These are phyloP conservation scores for Epizoanthus illoricatus DNA, from an alignment of 92 coral and sea anemone genomes.

Conservation along the genomic window DNA sequence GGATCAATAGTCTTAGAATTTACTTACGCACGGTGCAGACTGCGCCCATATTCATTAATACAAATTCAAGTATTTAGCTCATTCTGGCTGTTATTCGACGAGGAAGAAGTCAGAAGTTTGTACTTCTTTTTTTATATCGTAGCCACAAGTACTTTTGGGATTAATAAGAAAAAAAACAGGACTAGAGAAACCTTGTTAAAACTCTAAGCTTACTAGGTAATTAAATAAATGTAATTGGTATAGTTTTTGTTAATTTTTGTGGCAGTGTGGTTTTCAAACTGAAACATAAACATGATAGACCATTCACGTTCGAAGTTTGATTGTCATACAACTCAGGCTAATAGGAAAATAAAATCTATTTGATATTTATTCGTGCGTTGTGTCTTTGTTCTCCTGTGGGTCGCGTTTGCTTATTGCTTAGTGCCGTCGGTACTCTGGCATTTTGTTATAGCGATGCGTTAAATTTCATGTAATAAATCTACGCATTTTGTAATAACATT, in stretches of 20 bases:
- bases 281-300: slow-evolving; percentile 17
- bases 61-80: slow-evolving; percentile 40
- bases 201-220: slow-evolving; percentile 24
- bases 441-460: too few species aligned
- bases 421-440: too few species aligned
- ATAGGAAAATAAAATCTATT: slow-evolving; percentile 34
- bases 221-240: slow-evolving; percentile 31
- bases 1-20: slow-evolving; percentile 33
- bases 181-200: slow-evolving; percentile 1
- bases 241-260: slow-evolving; percentile 24
- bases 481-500: too few species aligned
- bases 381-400: not conserved
- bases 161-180: not conserved
- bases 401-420: not conserved
- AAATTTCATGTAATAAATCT: too few species aligned
- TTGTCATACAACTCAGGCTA: slow-evolving; percentile 17
- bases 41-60: slow-evolving; percentile 22
- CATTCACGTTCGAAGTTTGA: slow-evolving; percentile 26
- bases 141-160: slow-evolving; percentile 25
- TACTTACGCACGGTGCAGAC: slow-evolving; percentile 36
- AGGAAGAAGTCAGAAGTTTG: slow-evolving; percentile 4
- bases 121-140: slow-evolving; percentile 38
- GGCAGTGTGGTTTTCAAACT: slow-evolving; percentile 26
- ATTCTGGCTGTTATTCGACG: not conserved
- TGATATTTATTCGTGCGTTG: slow-evolving; percentile 26